Base-by-base conservation (phyloP, 2,888 invertebrate genomes). In the Eilema depressum region DNA sequence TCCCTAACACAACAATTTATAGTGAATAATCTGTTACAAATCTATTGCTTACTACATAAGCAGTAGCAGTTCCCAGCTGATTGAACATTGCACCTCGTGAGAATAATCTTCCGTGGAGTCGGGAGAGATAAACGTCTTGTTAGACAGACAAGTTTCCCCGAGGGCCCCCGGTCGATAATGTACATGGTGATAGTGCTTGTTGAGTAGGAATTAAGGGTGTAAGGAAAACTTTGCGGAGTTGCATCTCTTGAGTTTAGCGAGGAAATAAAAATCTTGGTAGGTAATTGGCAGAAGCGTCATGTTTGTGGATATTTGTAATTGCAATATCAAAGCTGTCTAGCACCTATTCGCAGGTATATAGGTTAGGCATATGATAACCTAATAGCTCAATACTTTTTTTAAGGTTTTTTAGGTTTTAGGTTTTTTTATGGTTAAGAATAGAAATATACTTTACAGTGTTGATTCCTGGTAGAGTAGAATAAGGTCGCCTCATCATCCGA, bases 111-210 rank as follows among this genome's bases (percentile, higher is more conserved):
- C 71, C 47, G 63, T 69, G 61, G 56, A 28, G 53, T 64, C 57
- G 41, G 26, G 62, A 17, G 28, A 41, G 65, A 64, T 71, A 71
- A 65, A 71, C 65, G 65, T 62, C 65, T 65, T 71, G 65, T 65
- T 71, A 71, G 65, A 64, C 75, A 70, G 70, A 75, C 76, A 78
- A 77, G 73, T 79, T 76, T 77, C 72, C 68, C 74, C 53, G 23
- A 69, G 70, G 68, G 64, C 66, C 63, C 25, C 67, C 67, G 73
- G 61, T 74, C 72, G 68, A 76, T 77, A 75, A 76, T 70, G 61
- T 61, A 56, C 53, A 17, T 57, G 57, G 23, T 73, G 76, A 70
- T 37, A 62, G 62, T 68, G 75, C 64, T 69, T 71, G 73, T 47
- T 56, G 62, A 68, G 37, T 68, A 30, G 17, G n/a, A 56, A 56